These are phyloP conservation scores for Drosophila macrothrix DNA, from an alignment of 2,888 invertebrate genomes.

Conservation along the genomic window DNA sequence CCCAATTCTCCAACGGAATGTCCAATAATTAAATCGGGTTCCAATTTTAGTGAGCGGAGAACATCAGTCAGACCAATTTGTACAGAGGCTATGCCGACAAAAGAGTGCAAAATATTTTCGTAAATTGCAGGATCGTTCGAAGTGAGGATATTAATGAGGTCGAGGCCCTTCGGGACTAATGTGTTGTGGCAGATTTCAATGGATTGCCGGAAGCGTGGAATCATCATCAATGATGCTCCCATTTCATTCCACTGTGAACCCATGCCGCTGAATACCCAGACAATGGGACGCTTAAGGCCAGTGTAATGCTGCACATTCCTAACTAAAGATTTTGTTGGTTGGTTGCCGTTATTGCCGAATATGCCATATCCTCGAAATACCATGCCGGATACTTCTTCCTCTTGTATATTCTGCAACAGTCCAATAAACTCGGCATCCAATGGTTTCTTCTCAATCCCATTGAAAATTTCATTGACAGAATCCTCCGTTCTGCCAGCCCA, in stretches of 20 bases:
- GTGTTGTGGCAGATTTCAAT: conserved; percentile 87
- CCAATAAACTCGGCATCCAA: conserved; percentile 88
- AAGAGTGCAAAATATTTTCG: conserved; percentile 89
- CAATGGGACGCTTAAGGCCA: conserved; percentile 89
- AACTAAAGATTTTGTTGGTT: conserved; percentile 79
- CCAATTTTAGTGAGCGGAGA: conserved; percentile 87
- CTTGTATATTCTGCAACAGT: conserved; percentile 87
- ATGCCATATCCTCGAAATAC: conserved; percentile 92
- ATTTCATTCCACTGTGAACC: conserved; percentile 95
- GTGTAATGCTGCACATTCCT: conserved; percentile 88
- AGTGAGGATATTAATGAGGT: conserved; percentile 89
- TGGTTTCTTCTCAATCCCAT: conserved; percentile 87
- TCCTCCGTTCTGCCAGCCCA: conserved; percentile 93
- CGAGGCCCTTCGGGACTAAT: conserved; percentile 87
- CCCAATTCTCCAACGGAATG: conserved; percentile 98
- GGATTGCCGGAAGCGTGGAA: conserved; percentile 90
- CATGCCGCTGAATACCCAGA: conserved; percentile 97
- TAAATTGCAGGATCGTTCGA: conserved; percentile 87
- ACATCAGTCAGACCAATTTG: conserved; percentile 89
- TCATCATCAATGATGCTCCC: conserved; percentile 90
- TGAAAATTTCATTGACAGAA: conserved; percentile 88
- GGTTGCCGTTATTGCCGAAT: conserved; percentile 71
- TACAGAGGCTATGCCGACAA: conserved; percentile 90
- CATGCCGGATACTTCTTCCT: conserved; percentile 87
- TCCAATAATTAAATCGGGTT: conserved; percentile 92